Base-by-base conservation (phyloP, 2,888 invertebrate genomes). In the Acanthococcus lagerstroemiae region DNA sequence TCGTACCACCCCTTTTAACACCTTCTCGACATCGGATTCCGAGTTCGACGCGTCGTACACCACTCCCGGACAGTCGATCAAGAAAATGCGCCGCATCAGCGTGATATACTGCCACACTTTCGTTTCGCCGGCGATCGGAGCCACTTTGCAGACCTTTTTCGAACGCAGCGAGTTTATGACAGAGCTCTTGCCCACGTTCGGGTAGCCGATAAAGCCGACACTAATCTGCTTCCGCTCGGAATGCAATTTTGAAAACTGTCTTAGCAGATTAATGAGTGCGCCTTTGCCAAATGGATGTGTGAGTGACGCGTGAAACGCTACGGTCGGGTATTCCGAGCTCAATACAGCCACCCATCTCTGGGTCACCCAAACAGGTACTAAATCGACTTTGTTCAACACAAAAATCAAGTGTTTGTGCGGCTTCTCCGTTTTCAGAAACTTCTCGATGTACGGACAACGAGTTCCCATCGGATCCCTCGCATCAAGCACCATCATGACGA, bases 71-170 rank as follows among this genome's bases (percentile, higher is more conserved):
- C 97, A 99, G 80, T 99, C 99, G 72, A 99, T 96, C 15, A 99
- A 80, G 76, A 90, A 99, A 74, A 99, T 97, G 72, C 92, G 83
- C 72, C 85, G 86, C 97, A 99, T 99, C 63, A 99, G 78, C 1
- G 97, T 96, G 48, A 99, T 95, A 75, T 99, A 99, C 76, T 99
- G 99, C 99, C 99, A 99, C 1, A 97, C 95, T 80, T 93, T 93
- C 0, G 92, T 93, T 78, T 93, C 92, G 4, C 99, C 99, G 67
- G 99, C 97, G 73, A 99, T 93, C 0, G 99, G 99, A 4, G 99
- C 99, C 0, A 89, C 95, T 77, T 95, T 99, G 76, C 99, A 99
- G 0, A 99, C 99, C 78, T 99, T 96, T 74, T 96, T 95, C 9
- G 90, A 88, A 65, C 93, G 82, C 66, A 99, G 78, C 0, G 99